Evolutionary conservation across 2,888 invertebrate genomes (phyloP), one percentile per base, ranked within the genome.

Genomic region (Drosophila pseudotakahashii): DNA sequence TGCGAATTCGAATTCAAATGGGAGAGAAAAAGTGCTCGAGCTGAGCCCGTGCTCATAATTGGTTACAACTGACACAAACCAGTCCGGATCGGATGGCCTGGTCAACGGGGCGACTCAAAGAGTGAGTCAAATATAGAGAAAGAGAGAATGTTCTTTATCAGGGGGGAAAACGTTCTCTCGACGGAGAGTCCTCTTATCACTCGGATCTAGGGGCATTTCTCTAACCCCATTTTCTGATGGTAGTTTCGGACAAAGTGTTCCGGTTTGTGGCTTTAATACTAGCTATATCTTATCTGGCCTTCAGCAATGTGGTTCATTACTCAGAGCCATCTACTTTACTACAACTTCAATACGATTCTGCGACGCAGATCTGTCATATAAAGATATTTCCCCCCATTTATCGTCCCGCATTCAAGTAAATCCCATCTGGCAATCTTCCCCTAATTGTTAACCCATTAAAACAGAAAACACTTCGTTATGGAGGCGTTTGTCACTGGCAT

Each of bases 21-120:
- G 16, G 9, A 61, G 26, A 23, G 55, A 34, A 54, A 30, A 55
- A 19, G 41, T 57, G 26, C 45, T 39, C 47, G 7, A 32, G 26
- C 53, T 32, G 51, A 63, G 44, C 68, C 50, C 39, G 30, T 45
- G 62, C 76, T 73, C 67, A 66, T 50, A 77, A 69, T 85, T 80
- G 78, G 80, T 76, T 84, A 71, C 76, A 78, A 77, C 82, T 69
- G 73, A 75, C 76, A 52, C 75, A 85, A 88, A 79, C 85, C 78
- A 79, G 88, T 81, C 78, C 69, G 55, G 50, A 23, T 73, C 62
- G 60, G 86, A 70, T 57, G 52, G 48, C 62, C 66, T 57, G 52
- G 48, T 54, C 66, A 66, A 66, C 45, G 39, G 11, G 48, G 48
- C 64, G 51, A 63, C 51, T 41, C 14, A 13, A 52, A 64, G 26